Evolutionary conservation across 1,140 invertebrate genomes (phyloP), one percentile per base, ranked within the genome.

Genomic region (Formica selysi): DNA sequence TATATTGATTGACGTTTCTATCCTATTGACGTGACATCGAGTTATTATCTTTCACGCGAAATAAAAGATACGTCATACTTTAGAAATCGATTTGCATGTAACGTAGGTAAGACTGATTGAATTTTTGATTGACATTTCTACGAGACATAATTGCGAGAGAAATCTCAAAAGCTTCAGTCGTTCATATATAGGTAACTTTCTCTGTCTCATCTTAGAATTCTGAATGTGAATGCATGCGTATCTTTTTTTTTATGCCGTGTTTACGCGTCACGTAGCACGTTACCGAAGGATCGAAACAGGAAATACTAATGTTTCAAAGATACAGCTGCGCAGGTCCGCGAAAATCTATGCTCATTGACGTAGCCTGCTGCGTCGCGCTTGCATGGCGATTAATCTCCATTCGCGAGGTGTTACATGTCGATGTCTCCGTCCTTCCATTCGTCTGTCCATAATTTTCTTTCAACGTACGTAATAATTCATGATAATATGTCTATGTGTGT

Each of bases 321-420:
- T 93, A 85, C 86, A 93, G 92, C 71, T 90, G 62, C 91, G 91
- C 92, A 93, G 92, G 90, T 90, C 93, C 83, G 89, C 91, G 88
- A 93, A 93, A 89, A 91, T 93, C 90, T 87, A 88, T 86, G 80
- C 83, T 70, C 80, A 74, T 73, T 91, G 83, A 88, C 64, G 79
- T 51, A 67, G 76, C 8, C 71, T 32, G 64, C 70, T 73, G 62
- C 76, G 48, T 81, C 86, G 79, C 84, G 71, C 71, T 74, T 85
- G 48, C 85, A 76, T 41, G 73, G 83, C 64, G 85, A 70, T 87
- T 83, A 87, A 90, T 57, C 86, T 81, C 70, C 48, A 81, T 88
- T 76, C 76, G 57, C 41, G 51, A 61, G 85, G 38, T 78, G 36
- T 90, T 89, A 81, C 88, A 64, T 70, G 79, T 71, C 67, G 26